These are phyloP conservation scores for Orcinus orca DNA, from an alignment of 2,113 vertebrate genomes.

Conservation along the genomic window DNA sequence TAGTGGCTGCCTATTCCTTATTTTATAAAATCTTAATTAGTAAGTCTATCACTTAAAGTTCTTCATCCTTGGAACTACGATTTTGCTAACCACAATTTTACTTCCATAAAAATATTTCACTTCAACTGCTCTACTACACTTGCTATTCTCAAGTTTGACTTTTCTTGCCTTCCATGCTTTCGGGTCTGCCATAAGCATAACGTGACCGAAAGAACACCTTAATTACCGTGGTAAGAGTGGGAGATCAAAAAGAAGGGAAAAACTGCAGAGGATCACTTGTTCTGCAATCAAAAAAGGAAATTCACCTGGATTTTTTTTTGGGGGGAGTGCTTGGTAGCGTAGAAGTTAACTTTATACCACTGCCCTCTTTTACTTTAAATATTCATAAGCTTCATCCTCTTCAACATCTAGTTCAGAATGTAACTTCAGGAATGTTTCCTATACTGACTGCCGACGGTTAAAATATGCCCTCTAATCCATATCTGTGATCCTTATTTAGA, in stretches of 20 bases:
- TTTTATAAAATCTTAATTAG: not conserved
- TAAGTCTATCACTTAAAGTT: not conserved
- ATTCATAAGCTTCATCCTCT: not conserved
- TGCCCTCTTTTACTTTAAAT: not conserved
- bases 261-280: not conserved
- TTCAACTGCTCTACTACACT: not conserved
- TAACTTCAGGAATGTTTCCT: not conserved
- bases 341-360: not conserved
- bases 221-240: not conserved
- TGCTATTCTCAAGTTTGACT: not conserved
- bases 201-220: not conserved
- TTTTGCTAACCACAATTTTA: not conserved
- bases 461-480: not conserved
- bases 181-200: not conserved
- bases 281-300: not conserved
- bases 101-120: not conserved
- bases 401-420: conserved; percentile 8
- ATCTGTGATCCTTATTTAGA: not conserved
- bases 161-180: not conserved
- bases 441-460: not conserved
- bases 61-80: not conserved
- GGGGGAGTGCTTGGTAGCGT: not conserved
- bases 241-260: not conserved
- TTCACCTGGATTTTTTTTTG: not conserved
- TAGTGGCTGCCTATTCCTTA: not conserved